Conservation (phyloP, 2,888 invertebrate species). For the Crossocerus cetratus region DNA sequence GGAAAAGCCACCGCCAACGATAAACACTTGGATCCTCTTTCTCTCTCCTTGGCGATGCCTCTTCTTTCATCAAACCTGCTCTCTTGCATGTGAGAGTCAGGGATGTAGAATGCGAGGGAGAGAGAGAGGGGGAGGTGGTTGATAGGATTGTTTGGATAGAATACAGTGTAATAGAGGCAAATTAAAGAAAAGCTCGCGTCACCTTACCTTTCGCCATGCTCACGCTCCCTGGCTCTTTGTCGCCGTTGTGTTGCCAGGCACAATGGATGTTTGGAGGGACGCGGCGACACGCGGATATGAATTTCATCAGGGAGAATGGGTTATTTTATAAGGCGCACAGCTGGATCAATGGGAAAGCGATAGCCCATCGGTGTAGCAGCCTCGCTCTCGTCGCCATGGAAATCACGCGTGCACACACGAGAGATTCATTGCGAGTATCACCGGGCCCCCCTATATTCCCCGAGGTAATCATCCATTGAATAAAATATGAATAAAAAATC, state of each 20-base stretch:
- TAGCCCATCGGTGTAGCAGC: neutral
- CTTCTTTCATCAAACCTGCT: neutral
- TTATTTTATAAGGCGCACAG: neutral
- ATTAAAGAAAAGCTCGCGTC: constrained; percentile 23
- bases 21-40: constrained; percentile 20
- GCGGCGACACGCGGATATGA: neutral
- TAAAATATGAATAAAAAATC: constrained; percentile 5
- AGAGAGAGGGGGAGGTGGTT: constrained; percentile 16
- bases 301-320: constrained; percentile 8
- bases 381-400: neutral
- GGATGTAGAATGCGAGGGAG: constrained; percentile 3
- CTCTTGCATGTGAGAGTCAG: neutral
- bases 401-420: neutral
- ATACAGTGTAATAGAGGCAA: constrained; percentile 22
- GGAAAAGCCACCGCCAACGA: neutral
- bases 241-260: neutral
- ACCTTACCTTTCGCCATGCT: constrained; percentile 8
- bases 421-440: constrained; percentile 36
- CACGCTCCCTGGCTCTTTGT: constrained; percentile 17
- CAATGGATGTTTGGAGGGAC: neutral
- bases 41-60: neutral
- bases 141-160: constrained; percentile 24
- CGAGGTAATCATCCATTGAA: constrained; percentile 24
- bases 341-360: neutral
- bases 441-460: constrained; percentile 7